Conservation (phyloP, 2,888 invertebrate genomes). For the Alviniconcha strummeri region DNA sequence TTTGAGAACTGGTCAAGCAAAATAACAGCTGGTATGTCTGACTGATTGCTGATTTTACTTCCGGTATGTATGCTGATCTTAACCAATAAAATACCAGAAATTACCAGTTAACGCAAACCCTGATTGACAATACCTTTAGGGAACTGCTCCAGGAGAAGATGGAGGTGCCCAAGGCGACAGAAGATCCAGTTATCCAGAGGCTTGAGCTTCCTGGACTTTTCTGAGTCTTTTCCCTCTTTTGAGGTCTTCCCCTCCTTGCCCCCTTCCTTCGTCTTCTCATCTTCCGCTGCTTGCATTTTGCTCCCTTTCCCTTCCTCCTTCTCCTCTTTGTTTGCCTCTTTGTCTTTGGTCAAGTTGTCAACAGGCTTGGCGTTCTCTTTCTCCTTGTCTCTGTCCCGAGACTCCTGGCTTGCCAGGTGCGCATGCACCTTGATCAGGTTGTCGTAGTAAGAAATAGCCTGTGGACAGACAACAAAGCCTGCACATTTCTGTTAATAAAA, state of each 20-base stretch:
- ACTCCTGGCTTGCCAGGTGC: slow-evolving; percentile 29
- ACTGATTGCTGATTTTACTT: background rate
- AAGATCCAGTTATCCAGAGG: slow-evolving; percentile 79
- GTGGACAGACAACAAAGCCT: slow-evolving; percentile 28
- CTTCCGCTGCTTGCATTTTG: slow-evolving; percentile 9
- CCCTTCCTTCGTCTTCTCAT: slow-evolving; percentile 31
- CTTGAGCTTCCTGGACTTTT: slow-evolving; percentile 19
- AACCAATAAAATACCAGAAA: background rate
- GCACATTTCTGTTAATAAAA: background rate
- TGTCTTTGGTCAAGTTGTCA: background rate
- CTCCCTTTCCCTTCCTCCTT: slow-evolving; percentile 41
- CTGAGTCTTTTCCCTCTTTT: slow-evolving; percentile 7
- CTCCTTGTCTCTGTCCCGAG: slow-evolving; percentile 22
- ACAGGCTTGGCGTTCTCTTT: background rate
- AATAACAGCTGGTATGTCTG: too few relatives aligned
- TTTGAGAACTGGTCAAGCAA: too few relatives aligned
- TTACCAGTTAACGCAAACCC: background rate
- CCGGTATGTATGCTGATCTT: background rate
- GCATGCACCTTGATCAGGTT: slow-evolving; percentile 51
- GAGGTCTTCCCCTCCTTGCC: slow-evolving; percentile 38
- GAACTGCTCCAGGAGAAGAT: slow-evolving; percentile 93
- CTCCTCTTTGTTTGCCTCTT: slow-evolving; percentile 33
- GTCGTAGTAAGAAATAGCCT: slow-evolving; percentile 65
- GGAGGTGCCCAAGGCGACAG: slow-evolving; percentile 96
- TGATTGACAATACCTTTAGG: slow-evolving; percentile 84